phyloP scores from a whole-genome alignment of 2,888 invertebrate genomes.

The Agapetus fuscipes region DNA sequence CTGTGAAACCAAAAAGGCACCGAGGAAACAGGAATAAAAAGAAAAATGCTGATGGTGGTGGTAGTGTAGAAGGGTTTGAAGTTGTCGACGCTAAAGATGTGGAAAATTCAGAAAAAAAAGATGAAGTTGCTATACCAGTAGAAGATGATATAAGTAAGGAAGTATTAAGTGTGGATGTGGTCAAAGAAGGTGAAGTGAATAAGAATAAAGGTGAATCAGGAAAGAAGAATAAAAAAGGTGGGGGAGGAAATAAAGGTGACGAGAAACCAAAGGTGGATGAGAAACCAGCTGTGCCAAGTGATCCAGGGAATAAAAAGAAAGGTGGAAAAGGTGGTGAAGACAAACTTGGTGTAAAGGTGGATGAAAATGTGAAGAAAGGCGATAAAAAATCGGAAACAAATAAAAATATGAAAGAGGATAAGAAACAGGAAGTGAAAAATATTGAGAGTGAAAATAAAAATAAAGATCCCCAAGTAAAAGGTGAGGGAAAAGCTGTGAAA shows the following conservation, averaged over 20 bases:
- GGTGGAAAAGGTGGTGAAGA: constrained; percentile 1
- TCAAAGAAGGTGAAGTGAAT: background rate
- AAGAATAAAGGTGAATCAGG: constrained; percentile 28
- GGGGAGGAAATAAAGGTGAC: constrained; percentile 35
- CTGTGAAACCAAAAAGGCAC: constrained; percentile 41
- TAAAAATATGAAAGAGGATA: constrained; percentile 1
- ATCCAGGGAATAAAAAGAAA: constrained; percentile 2
- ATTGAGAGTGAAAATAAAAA: constrained; percentile 4
- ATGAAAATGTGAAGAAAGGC: background rate
- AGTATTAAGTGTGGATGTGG: constrained; percentile 19
- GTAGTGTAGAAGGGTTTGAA: constrained; percentile 24
- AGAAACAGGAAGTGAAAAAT: constrained; percentile 7
- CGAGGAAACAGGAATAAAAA: constrained; percentile 39
- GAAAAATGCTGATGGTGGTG: constrained; percentile 26
- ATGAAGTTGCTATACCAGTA: constrained; percentile 26
- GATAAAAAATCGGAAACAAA: background rate
- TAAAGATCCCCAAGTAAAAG: constrained; percentile 3
- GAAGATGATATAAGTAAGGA: constrained; percentile 25
- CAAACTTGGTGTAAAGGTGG: background rate
- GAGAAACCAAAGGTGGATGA: constrained; percentile 24
- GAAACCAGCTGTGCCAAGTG: constrained; percentile 30
- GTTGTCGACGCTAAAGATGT: constrained; percentile 12
- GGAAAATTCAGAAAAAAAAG: constrained; percentile 27
- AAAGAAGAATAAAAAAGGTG: constrained; percentile 24
- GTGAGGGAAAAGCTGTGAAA: constrained; percentile 1